Evolutionary conservation across 2,888 invertebrate species (phyloP), one percentile per base, ranked within the genome.

Genomic region (Allygus modestus): DNA sequence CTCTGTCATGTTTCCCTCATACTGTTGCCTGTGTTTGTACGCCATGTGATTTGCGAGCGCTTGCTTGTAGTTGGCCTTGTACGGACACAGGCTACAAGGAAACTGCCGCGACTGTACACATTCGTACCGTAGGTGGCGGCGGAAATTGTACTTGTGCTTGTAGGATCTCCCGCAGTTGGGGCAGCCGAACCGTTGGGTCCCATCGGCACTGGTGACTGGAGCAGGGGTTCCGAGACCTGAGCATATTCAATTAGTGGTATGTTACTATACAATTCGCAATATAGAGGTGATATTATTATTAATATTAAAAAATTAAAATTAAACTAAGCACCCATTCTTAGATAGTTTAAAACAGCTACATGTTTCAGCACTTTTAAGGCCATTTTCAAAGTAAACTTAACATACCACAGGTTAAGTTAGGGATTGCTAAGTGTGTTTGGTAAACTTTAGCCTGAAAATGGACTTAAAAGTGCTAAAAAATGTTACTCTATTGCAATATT

Each of bases 101-200:
- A 85, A 83, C 37, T 65, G 33, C 20, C 83, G 90, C 9, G 82
- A 84, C 65, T 85, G 86, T 17, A 90, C 90, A 85, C 91, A 91
- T 81, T 90, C 89, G 28, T 88, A 88, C 37, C 88, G 84, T 23
- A 84, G 58, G 81, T 88, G 88, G 5, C 86, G 85, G 41, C 65
- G 61, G 17, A 88, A 85, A 28, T 86, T 86, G 69, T 83, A 81
- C 75, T 86, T 86, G 69, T 87, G 86, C 54, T 86, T 87, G 85
- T 88, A 88, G 11, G 75, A 79, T 69, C 85, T 86, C 20, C 87
- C 87, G 87, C 92, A 92, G 43, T 51, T 65, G 15, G 69, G 2
- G 20, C 82, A 82, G 51, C 51, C 69, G 58, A 89, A 81, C 2
- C 79, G 79, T 20, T 28, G 33, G 4, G 31, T 0, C 2, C 54